Evolutionary conservation across 2,113 vertebrate species (phyloP), one percentile per base, ranked within the genome.

Genomic region (Speoplatyrhinus poulsoni): DNA sequence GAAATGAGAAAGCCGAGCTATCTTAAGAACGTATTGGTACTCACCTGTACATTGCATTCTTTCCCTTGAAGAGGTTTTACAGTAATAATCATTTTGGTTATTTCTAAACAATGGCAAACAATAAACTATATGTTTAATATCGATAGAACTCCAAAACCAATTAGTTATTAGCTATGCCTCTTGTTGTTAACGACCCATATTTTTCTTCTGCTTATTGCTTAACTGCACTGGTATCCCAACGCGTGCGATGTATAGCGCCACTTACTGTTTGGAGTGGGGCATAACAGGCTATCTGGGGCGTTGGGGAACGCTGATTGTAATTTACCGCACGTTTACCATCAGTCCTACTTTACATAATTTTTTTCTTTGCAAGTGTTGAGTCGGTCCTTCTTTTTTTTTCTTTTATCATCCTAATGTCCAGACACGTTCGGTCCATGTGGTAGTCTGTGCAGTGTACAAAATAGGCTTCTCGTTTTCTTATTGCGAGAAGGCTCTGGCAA

Each of bases 41-140:
- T 49, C 53, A 94, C 93, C 89, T 94, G 91, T 12, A 94, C 85
- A n/a, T 77, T 92, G 76, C 93, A 94, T 50, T 93, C 93, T 71
- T 92, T 93, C 19, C 93, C 93, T 79, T 93, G 92, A 62, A 94
- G 91, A 6, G 92, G 92, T 73, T 94, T 94, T 54, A 94, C 92
- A 0, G 92, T 94, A 0, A 94, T 73, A 53, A 93, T 92, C 93
- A 94, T 94, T 77, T 88, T 93, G 1, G 73, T 12, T 3, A 26
- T 17, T 46, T 0, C 2, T 13, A 8, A 76, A 67, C 13, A 41
- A 62, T 79, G 32, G 67, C 12, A 48, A 19, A 46, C 3, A 69
- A 46, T 49, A 16, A 15, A 19, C 5, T 62, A 33, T 12, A 57
- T 3, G 11, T n/a, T 9, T 2, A 10, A 15, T 17, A 3, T 3